Base-by-base conservation (phyloP, 2,113 vertebrate genomes). In the Porphyrio hochstetteri region DNA sequence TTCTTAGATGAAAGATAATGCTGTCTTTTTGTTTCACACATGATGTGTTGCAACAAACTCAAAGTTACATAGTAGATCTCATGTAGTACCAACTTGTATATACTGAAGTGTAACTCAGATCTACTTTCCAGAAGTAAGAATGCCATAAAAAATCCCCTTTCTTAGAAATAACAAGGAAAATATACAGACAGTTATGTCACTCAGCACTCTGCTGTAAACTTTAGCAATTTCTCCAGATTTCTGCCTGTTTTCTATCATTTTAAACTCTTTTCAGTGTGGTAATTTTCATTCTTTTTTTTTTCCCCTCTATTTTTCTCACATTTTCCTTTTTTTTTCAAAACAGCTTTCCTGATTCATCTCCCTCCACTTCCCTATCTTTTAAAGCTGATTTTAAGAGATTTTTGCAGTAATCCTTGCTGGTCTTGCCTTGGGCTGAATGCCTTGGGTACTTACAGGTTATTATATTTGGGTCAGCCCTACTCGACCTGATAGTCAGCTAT, bases 171-270 rank as follows among this genome's bases (percentile, higher is more conserved):
- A 72, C 46, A 5, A 50, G 11, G 11, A 44, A 78, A 70, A 36
- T 42, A 24, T 25, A 14, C 5, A n/a, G 10, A 40, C 0, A 59
- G 18, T 33, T 82, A 63, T 27, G 0, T 16, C 1, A 3, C 5
- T 2, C 16, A 40, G 5, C 11, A 71, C 7, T 56, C 53, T 56
- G 2, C 8, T 57, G 18, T 1, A 7, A 86, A 6, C 0, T 53
- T 42, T 42, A 57, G 7, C 3, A 69, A 7, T 79, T 90, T 80
- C 35, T 38, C 18, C 27, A 52, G 23, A 38, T 36, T 90, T 94
- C 19, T 79, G 2, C 6, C 31, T 77, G 5, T 0, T 44, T 76
- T 70, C 29, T 35, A 1, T 21, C 56, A 40, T 60, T 53, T 57
- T 42, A 60, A 71, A 5, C 29, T 48, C 11, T 74, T 86, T 89